phyloP scores from a whole-genome alignment of 2,888 invertebrate species.

The Cistogaster globosa region DNA sequence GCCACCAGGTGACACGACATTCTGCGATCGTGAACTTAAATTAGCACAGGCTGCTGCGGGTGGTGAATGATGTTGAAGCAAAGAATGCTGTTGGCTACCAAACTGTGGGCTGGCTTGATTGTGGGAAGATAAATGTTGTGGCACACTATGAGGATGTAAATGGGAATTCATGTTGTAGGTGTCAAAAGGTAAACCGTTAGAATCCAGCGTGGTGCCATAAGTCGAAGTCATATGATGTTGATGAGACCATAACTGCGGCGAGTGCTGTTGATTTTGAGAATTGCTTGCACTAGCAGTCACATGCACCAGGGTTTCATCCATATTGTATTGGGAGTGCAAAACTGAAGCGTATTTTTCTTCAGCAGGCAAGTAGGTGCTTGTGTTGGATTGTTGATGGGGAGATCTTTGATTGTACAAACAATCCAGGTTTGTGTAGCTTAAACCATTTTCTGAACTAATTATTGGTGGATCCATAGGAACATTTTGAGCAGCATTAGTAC shows the following conservation, averaged over 20 bases:
- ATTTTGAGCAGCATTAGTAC: slow-evolving; percentile 74
- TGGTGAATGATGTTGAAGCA: slow-evolving; percentile 75
- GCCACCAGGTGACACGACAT: slow-evolving; percentile 81
- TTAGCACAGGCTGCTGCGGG: slow-evolving; percentile 65
- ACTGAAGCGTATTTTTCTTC: slow-evolving; percentile 83
- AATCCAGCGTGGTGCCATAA: slow-evolving; percentile 74
- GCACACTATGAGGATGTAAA: slow-evolving; percentile 77
- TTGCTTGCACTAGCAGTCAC: slow-evolving; percentile 71
- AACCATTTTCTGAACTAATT: slow-evolving; percentile 92
- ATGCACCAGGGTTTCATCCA: slow-evolving; percentile 80
- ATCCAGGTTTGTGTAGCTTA: slow-evolving; percentile 95
- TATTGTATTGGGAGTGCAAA: slow-evolving; percentile 85
- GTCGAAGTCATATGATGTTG: slow-evolving; percentile 68
- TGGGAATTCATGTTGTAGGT: slow-evolving; percentile 77
- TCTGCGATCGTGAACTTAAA: slow-evolving; percentile 77
- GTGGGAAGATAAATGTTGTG: slow-evolving; percentile 70
- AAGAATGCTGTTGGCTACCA: slow-evolving; percentile 64
- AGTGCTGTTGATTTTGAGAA: slow-evolving; percentile 75
- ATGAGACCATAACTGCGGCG: slow-evolving; percentile 80
- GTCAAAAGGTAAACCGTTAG: slow-evolving; percentile 76
- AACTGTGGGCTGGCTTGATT: slow-evolving; percentile 73
- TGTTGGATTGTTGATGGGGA: slow-evolving; percentile 81
- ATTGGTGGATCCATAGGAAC: slow-evolving; percentile 85
- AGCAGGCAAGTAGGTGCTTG: slow-evolving; percentile 73
- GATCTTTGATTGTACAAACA: slow-evolving; percentile 86